These are phyloP conservation scores for Origma solitaria DNA, from an alignment of 2,113 vertebrate species.

Conservation along the genomic window DNA sequence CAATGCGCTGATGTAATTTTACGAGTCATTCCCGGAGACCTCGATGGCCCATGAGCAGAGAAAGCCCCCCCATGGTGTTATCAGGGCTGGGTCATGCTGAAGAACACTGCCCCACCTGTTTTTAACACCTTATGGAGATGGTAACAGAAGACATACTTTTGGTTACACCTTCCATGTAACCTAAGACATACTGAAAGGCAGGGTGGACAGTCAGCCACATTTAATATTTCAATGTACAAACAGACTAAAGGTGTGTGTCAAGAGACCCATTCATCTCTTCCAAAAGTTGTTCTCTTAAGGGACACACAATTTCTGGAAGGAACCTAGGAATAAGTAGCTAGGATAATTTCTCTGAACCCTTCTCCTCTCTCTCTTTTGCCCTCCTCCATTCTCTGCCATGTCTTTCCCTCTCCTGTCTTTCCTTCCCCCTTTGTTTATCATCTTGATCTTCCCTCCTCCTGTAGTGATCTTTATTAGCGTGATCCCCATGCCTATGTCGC, in stretches of 20 bases:
- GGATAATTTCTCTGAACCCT: neutral
- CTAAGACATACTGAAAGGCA: neutral
- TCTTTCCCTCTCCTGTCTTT: constrained; percentile 67
- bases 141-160: too few relatives aligned
- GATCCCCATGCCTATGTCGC: constrained; percentile 36
- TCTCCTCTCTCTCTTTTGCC: constrained; percentile 53
- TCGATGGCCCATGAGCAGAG: too few relatives aligned
- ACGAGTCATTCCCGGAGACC: too few relatives aligned
- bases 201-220: neutral
- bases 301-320: neutral
- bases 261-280: neutral
- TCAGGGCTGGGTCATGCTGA: too few relatives aligned
- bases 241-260: neutral
- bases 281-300: neutral
- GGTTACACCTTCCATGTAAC: too few relatives aligned
- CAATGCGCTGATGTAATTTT: too few relatives aligned
- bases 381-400: constrained; percentile 57
- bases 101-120: too few relatives aligned
- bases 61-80: too few relatives aligned
- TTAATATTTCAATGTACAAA: neutral
- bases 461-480: constrained; percentile 32
- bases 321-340: neutral
- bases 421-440: constrained; percentile 61
- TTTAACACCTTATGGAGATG: too few relatives aligned
- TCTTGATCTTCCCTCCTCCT: constrained; percentile 70